phyloP scores from a whole-genome alignment of 2,113 vertebrate species.

The Boulengeromyrus knoepffleri region DNA sequence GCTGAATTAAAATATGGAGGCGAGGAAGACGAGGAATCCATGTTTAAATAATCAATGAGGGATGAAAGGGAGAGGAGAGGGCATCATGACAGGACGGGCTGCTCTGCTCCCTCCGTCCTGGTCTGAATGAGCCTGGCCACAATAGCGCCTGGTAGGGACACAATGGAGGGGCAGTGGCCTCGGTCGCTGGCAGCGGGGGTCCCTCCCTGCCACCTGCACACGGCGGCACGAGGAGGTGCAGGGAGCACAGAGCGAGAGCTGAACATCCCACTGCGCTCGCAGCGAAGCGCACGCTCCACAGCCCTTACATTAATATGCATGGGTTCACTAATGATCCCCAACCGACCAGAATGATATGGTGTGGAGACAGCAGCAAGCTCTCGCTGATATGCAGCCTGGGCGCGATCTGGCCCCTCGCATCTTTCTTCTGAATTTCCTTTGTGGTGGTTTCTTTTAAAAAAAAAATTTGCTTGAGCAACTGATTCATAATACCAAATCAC shows the following conservation, averaged over 20 bases:
- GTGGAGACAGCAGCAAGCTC: slow-evolving; percentile 9
- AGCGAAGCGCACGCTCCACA: slow-evolving; percentile 19
- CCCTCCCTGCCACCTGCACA: slow-evolving; percentile 15
- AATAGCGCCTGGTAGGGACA: slow-evolving; percentile 14
- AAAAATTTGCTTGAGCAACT: background rate
- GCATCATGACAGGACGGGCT: background rate
- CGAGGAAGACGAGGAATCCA: background rate
- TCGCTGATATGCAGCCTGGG: slow-evolving; percentile 12
- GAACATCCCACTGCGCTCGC: slow-evolving; percentile 23
- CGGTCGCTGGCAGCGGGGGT: background rate
- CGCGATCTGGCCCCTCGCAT: background rate
- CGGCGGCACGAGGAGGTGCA: slow-evolving; percentile 3
- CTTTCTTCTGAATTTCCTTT: background rate
- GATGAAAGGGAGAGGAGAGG: background rate
- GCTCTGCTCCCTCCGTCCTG: background rate
- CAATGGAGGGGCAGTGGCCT: slow-evolving; percentile 14
- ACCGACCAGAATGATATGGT: slow-evolving; percentile 26
- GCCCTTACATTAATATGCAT: slow-evolving; percentile 31
- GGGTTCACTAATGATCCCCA: slow-evolving; percentile 29
- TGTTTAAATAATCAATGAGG: slow-evolving; percentile 5
- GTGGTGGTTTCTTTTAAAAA: background rate
- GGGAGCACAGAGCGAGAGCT: background rate
- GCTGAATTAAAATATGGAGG: background rate
- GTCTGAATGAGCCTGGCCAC: background rate
- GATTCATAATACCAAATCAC: background rate